Evolutionary conservation across 2,888 invertebrate species (phyloP), one percentile per base, ranked within the genome.

Genomic region (Leucozona laternaria): DNA sequence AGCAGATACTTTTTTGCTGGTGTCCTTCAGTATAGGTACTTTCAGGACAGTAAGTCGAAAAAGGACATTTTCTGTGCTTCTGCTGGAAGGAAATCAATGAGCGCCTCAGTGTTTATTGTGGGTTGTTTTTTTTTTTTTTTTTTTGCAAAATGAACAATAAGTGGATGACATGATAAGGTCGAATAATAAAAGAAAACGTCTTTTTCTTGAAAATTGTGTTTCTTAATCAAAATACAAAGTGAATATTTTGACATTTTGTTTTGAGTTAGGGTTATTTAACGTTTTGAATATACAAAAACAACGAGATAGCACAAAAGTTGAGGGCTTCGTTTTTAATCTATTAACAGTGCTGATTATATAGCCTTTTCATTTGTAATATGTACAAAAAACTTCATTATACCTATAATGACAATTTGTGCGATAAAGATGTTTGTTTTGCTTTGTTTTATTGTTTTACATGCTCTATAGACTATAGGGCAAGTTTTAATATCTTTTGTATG

Each of bases 1-100:
- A 40, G 60, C 68, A 68, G 50, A 53, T 40, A 62, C 50, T n/a
- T 10, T 53, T 45, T 64, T 50, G 17, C n/a, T 22, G 11, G 4
- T 22, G 34, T 50, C 50, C 50, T 53, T 68, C 22, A 48, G 45
- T n/a, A n/a, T n/a, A n/a, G n/a, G n/a, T n/a, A 11, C 8, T 68
- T 50, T 48, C 20, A n/a, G 20, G 8, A 4, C 4, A 10, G 17
- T 31, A n/a, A 4, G 5, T 5, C 20, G 20, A 37, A 25, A 34
- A 50, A 37, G 68, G 50, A 53, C 50, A 53, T 68, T 68, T 53
- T 37, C n/a, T 68, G 0, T 40, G 4, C 37, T 53, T 25, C n/a
- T 66, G 34, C 34, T 31, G 28, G 48, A 66, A 68, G 53, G 53
- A 53, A 68, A 68, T 68, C 68, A 68, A 68, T 68, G 68, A 68